A percentile compares a stretch with the other conserved stretches of the same genome.
Evolutionary conservation across 2,888 invertebrate species (phyloP).

Genomic region (Dolichopus griseipennis): DNA sequence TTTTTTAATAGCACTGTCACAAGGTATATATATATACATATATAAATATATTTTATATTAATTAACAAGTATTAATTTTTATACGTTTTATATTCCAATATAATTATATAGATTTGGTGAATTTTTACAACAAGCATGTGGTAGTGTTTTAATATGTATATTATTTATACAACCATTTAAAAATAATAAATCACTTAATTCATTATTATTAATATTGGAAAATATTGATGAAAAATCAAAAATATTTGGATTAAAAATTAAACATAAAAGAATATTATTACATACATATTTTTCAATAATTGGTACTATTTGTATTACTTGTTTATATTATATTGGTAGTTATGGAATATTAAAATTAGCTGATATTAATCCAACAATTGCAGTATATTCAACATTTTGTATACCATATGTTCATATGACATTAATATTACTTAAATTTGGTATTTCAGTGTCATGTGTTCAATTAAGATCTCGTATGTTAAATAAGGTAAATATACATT

Average conservation of each 20-base stretch:
- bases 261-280: neutral
- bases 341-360: constrained; percentile 34
- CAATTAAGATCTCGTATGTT: constrained; percentile 35
- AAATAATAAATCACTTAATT: no score
- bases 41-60: no score
- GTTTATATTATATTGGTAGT: constrained; percentile 35
- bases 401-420: constrained; percentile 38
- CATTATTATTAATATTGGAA: neutral
- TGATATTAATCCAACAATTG: constrained; percentile 34
- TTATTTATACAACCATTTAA: no score
- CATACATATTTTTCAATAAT: neutral
- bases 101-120: no score
- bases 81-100: no score
- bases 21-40: no score
- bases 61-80: no score
- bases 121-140: no score
- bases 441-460: constrained; percentile 33
- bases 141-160: no score
- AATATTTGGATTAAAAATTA: neutral
- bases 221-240: neutral
- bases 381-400: constrained; percentile 36
- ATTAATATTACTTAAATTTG: constrained; percentile 37
- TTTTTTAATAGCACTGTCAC: no score
- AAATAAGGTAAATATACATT: constrained; percentile 31
- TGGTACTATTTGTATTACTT: constrained; percentile 27